Base-by-base conservation (phyloP, 2,888 invertebrate genomes). In the Cactoblastis cactorum region DNA sequence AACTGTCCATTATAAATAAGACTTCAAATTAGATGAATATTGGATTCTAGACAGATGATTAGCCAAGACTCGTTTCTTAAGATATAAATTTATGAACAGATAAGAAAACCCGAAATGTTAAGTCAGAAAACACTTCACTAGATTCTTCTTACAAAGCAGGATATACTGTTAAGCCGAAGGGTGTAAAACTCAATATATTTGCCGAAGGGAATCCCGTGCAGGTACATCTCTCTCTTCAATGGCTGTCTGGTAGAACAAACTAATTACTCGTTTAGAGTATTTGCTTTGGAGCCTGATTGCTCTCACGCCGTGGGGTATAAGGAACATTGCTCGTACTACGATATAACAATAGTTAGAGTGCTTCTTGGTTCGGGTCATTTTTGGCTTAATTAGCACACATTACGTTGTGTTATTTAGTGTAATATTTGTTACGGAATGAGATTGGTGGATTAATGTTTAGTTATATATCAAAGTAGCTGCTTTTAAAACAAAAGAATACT, bases 231-330 rank as follows among this genome's bases (percentile, higher is more conserved):
- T 62, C 67, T 61, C 67, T 69, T 65, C 57, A 71, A 75, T 63
- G 66, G 68, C 67, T 63, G 41, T 24, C 41, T 41, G 66, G 68
- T 67, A 76, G 75, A 83, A 73, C 83, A 83, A 85, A 83, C 83
- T 85, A 86, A 85, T 85, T 83, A 83, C 71, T 65, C 77, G 79
- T 77, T 82, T 79, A 84, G 73, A 78, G 67, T 84, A 80, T 84
- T 86, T 85, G 77, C 74, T 71, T 70, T 68, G 71, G 62, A 67
- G 62, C 65, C 69, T 73, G 81, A 82, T 80, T 82, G 82, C 81
- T 75, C 74, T 71, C 74, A 69, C 70, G 72, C 77, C 67, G 62
- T 55, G 57, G 65, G 73, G 69, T 67, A 64, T 60, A 66, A 59
- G 59, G 63, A 67, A 66, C 63, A 65, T 62, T 61, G 63, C 39